Conservation (phyloP, 2,113 vertebrate genomes). For the Brevimyrus niger region DNA sequence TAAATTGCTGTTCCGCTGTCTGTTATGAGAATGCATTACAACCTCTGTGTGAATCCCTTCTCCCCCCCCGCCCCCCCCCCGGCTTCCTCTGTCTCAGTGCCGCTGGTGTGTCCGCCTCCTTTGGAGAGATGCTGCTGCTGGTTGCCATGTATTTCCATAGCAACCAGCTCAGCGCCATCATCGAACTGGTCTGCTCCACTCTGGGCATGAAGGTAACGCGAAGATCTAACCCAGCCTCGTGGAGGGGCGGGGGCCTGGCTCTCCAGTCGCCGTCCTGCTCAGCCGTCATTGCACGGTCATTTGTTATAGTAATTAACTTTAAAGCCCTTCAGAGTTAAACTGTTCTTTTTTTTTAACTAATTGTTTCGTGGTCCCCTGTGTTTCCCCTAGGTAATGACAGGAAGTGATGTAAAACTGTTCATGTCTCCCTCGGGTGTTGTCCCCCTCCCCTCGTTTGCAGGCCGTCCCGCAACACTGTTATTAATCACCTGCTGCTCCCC, state of each 20-base stretch:
- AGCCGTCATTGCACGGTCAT: neutral
- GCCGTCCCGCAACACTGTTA: neutral
- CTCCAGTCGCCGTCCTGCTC: neutral
- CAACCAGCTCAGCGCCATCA: constrained; percentile 86
- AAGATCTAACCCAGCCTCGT: constrained; percentile 18
- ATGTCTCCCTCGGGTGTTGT: constrained; percentile 9
- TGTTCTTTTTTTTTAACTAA: neutral
- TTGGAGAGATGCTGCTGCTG: constrained; percentile 95
- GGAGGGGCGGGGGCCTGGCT: neutral
- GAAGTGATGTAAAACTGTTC: neutral
- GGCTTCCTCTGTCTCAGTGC: constrained; percentile 59
- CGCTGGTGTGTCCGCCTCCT: constrained; percentile 93
- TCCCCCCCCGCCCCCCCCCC: constrained; percentile 18
- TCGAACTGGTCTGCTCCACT: constrained; percentile 81
- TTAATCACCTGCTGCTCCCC: constrained; percentile 12
- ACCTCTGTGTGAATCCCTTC: constrained; percentile 22
- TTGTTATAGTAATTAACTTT: constrained; percentile 11
- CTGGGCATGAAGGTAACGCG: constrained; percentile 92
- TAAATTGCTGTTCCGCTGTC: constrained; percentile 26
- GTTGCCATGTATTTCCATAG: constrained; percentile 99
- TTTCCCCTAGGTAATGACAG: neutral
- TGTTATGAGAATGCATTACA: constrained; percentile 30
- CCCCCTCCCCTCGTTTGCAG: neutral
- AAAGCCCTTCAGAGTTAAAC: neutral
- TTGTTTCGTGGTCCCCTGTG: neutral